Percentiles rank a stretch among this genome's conserved stretches.
These are phyloP conservation scores for Lanius collurio DNA, from an alignment of 2,113 vertebrate genomes.

Conservation along the genomic window DNA sequence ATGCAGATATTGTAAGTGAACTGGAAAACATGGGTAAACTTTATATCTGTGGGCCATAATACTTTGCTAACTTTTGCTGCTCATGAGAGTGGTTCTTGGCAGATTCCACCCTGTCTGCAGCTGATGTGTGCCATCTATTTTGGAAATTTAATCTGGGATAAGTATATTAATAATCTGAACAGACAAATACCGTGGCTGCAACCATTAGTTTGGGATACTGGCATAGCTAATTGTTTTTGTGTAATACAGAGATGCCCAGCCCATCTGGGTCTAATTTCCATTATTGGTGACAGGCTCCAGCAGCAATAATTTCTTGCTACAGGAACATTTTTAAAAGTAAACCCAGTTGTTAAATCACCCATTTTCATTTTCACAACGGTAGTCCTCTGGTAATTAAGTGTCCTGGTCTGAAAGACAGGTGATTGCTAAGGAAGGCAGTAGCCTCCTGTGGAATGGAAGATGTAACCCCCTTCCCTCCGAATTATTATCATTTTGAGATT, in stretches of 20 bases:
- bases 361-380: not conserved
- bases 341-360: not conserved
- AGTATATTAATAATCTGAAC: not conserved
- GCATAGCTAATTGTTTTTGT: not conserved
- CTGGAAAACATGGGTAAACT: not conserved
- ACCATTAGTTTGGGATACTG: not conserved
- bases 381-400: not conserved
- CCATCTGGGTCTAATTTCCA: not conserved
- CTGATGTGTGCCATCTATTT: not conserved
- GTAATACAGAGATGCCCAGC: not conserved
- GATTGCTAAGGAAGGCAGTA: not conserved
- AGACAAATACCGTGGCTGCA: not conserved
- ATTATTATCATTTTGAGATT: not conserved
- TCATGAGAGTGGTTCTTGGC: not conserved
- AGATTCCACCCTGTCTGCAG: conserved; percentile 35
- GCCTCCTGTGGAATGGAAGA: not conserved
- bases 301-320: not conserved
- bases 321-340: not conserved
- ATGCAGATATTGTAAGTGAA: not conserved
- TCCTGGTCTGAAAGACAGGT: not conserved
- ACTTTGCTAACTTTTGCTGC: not conserved
- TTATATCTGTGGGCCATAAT: not conserved
- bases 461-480: not conserved
- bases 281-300: not conserved
- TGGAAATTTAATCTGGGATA: conserved; percentile 28